Evolutionary conservation across 2,113 vertebrate genomes (phyloP), one percentile per base, ranked within the genome.

Genomic region (Speoplatyrhinus poulsoni): DNA sequence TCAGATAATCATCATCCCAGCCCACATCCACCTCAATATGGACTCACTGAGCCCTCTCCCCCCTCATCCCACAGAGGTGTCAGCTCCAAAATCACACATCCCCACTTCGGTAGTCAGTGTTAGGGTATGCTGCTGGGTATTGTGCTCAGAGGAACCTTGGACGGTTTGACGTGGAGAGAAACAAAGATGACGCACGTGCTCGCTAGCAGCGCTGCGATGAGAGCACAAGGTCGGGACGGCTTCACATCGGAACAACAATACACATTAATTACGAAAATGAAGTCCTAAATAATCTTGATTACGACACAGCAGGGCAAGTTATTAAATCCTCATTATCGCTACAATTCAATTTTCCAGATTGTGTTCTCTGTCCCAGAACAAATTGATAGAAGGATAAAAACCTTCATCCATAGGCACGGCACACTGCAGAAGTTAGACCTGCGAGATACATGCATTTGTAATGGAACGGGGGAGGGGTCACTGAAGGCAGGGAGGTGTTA

Each of bases 1-100:
- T 84, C 58, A 77, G 67, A 82, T 82, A 80, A 81, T 85, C 84
- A 11, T 47, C 15, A 56, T 77, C 79, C 60, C 17, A n/a, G 69
- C 76, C 65, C 69, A 47, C 56, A 76, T 75, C 78, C 72, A 64
- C 69, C 77, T 87, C 77, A 80, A 75, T 60, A 77, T 59, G 78
- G 79, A 81, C 84, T 83, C 76, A 80, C 67, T 53, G 13, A n/a
- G 62, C 75, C 53, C 67, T 77, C 79, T 26, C 26, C 26, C 26
- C 26, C 26, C 26, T 26, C 26, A 26, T 26, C 80, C 79, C 64
- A 67, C 73, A 65, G 71, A 87, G 62, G 77, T 69, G 75, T 84
- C 81, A 77, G 80, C 69, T 41, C 80, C 70, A 63, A 69, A 63
- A 75, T 70, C 80, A 77, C 81, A 80, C 72, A 82, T 41, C 36